Percentiles rank a stretch among this genome's conserved stretches.
Conservation (phyloP, 37 sponge, comb jelly and placozoan species). For the Amphimedon queenslandica region DNA sequence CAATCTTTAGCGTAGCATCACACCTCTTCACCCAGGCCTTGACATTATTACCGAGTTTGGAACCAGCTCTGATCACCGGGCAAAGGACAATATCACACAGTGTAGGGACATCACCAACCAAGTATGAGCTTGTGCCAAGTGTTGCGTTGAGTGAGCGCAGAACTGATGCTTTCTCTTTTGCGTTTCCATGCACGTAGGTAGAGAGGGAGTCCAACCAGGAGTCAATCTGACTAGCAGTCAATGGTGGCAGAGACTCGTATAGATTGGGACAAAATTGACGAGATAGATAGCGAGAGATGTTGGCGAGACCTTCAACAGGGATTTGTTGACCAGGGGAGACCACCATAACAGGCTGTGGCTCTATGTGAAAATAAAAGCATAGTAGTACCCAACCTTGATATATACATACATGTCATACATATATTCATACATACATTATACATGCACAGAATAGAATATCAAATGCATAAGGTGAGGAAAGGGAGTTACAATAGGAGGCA, state of each 20-base stretch:
- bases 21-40: conserved; percentile 64
- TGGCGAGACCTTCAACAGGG: conserved; percentile 65
- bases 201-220: conserved; percentile 61
- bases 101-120: conserved; percentile 43
- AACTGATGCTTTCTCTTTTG: conserved; percentile 55
- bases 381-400: neutral
- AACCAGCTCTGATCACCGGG: conserved; percentile 22
- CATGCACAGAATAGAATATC: neutral
- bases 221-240: conserved; percentile 42
- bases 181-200: conserved; percentile 24
- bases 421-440: too few relatives aligned
- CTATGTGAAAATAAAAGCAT: too few relatives aligned
- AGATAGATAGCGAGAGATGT: conserved; percentile 64
- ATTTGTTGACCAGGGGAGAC: conserved; percentile 66
- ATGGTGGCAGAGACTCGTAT: conserved; percentile 36
- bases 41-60: conserved; percentile 50
- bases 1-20: too few relatives aligned
- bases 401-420: too few relatives aligned
- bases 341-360: conserved; percentile 43
- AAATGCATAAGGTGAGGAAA: conserved; percentile 4
- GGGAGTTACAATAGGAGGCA: neutral
- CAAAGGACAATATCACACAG: conserved; percentile 65
- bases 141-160: conserved; percentile 54
- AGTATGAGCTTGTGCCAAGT: conserved; percentile 35
- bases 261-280: conserved; percentile 57